Evolutionary conservation across 2,113 vertebrate species (phyloP).

Genomic region (Tupaia chinensis): DNA sequence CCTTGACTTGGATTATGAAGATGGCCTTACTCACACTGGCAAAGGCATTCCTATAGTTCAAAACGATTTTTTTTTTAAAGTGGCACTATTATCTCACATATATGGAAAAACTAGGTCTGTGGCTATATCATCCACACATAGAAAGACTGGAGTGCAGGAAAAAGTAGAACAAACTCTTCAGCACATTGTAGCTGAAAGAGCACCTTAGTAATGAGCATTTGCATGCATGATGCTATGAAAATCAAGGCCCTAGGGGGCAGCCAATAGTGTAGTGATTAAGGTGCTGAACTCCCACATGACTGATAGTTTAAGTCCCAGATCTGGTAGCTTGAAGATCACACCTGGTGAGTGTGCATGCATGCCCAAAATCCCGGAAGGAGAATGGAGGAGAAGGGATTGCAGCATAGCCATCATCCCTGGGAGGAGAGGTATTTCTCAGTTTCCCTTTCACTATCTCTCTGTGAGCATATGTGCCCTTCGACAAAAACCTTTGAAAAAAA

Average conservation of each 20-base stretch:
- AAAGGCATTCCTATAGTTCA: not conserved
- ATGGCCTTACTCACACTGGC: not conserved
- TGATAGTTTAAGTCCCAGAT: no score
- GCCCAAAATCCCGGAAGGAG: no score
- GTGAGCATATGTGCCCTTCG: no score
- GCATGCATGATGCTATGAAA: not conserved
- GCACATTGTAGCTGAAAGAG: not conserved
- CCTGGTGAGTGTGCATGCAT: no score
- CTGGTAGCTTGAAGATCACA: no score
- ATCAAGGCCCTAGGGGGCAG: not conserved
- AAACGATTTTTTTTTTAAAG: not conserved
- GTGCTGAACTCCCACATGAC: no score
- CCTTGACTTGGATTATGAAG: not conserved
- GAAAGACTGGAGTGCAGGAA: not conserved
- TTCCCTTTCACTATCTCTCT: no score
- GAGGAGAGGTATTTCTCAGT: no score
- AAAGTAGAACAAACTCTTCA: not conserved
- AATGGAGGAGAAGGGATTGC: no score
- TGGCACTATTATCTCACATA: not conserved
- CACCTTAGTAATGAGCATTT: not conserved
- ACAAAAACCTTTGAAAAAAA: no score
- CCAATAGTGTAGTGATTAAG: no score
- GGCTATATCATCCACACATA: not conserved
- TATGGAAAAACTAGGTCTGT: not conserved
- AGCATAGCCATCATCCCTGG: no score